Percentiles rank a stretch among this genome's conserved stretches.
Evolutionary conservation across 53 echinoderm and acorn worm species (phyloP).

Genomic region (Pentamera pediparva): DNA sequence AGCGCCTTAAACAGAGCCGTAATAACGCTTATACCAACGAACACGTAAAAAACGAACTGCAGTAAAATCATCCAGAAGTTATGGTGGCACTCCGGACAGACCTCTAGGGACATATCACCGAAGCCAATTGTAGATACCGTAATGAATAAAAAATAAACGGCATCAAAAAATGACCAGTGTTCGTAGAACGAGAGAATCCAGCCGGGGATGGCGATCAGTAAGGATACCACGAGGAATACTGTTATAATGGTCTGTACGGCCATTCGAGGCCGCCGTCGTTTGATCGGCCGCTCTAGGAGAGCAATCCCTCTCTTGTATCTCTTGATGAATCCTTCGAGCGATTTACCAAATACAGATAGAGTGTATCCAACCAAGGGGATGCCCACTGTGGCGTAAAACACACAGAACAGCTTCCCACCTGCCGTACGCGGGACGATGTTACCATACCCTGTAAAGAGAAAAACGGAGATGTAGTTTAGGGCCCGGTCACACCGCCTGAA

Average conservation of each 20-base stretch:
- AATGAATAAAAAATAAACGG: neutral
- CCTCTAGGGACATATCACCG: neutral
- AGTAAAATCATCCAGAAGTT: neutral
- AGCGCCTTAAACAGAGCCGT: neutral
- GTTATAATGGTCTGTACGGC: neutral
- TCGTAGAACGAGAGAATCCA: neutral
- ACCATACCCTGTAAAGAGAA: constrained; percentile 30
- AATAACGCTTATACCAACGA: neutral
- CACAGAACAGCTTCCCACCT: constrained; percentile 32
- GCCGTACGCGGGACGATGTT: constrained; percentile 28
- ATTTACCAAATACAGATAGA: constrained; percentile 39
- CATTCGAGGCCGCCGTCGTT: neutral
- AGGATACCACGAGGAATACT: neutral
- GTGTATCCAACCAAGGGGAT: constrained; percentile 26
- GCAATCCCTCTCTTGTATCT: constrained; percentile 5
- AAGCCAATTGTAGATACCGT: no score
- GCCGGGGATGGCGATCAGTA: neutral
- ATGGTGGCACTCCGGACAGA: neutral
- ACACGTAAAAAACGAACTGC: neutral
- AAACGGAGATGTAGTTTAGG: no score
- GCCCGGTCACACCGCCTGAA: no score
- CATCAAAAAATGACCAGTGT: neutral
- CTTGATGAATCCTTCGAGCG: constrained; percentile 24
- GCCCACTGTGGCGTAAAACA: constrained; percentile 38
- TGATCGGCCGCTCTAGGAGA: neutral